A percentile compares a stretch with the other conserved stretches of the same genome.
These are phyloP conservation scores for Sicus ferrugineus DNA, from an alignment of 2,888 invertebrate genomes.

Conservation along the genomic window DNA sequence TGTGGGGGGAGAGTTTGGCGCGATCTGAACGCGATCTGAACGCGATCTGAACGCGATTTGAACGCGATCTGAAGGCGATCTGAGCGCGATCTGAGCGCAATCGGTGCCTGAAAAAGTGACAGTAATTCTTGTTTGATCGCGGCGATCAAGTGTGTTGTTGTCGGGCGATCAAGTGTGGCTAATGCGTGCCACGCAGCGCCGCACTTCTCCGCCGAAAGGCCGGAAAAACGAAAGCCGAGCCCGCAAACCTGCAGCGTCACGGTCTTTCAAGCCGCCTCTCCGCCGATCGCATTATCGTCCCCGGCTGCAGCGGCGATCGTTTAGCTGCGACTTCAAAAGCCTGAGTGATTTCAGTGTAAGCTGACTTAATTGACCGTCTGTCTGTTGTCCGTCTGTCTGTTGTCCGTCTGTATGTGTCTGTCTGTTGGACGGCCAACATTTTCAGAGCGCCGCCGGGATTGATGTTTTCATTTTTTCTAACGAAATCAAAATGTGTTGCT, in stretches of 20 bases:
- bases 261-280: not conserved
- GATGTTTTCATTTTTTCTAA: no score
- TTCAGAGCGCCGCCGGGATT: no score
- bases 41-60: not conserved
- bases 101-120: conserved; percentile 41
- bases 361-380: no score
- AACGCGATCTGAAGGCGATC: not conserved
- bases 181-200: not conserved
- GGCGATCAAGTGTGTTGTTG: conserved; percentile 27
- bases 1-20: not conserved
- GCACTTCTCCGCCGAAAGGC: not conserved
- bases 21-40: not conserved
- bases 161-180: not conserved
- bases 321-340: not conserved
- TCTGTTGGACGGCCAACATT: no score
- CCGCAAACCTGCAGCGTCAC: not conserved
- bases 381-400: no score
- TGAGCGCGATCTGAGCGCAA: not conserved
- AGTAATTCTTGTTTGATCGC: conserved; percentile 43
- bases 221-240: not conserved
- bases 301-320: not conserved
- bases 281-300: not conserved
- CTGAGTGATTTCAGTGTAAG: no score
- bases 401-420: no score
- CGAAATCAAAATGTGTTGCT: no score